Evolutionary conservation across 1,140 invertebrate genomes (phyloP), one percentile per base, ranked within the genome.

Genomic region (Bombus impatiens): DNA sequence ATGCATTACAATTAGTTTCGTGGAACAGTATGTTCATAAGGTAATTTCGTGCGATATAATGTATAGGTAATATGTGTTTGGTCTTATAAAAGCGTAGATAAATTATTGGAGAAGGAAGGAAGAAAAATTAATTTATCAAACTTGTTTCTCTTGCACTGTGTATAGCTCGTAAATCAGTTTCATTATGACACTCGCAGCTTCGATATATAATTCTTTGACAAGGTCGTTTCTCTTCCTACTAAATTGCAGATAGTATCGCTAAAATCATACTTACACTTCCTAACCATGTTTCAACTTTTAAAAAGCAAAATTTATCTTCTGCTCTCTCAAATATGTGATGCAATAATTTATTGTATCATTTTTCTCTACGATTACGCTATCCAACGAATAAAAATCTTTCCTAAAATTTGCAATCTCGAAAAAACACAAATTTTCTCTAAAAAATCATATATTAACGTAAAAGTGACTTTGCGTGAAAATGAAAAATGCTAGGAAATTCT

Each of bases 91-190:
- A 68, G 32, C 12, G 15, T 13, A 37, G 67, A 22, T 35, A 37
- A 68, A 35, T 68, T 35, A 37, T 15, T 35, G 67, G 35, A 9
- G 0, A 32, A 32, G n/a, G 15, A 32, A 67, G 15, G n/a, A 18
- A 32, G 65, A 35, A 62, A n/a, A 62, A 62, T 62, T 62, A 62
- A 62, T 62, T 62, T n/a, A 62, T 62, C 59, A 62, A 62, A 62
- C 28, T 62, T 28, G 47, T 53, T 53, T 53, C 47, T 8, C 47
- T 22, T 6, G 1, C 47, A 53, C 18, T 62, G 28, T 12, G 59
- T n/a, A n/a, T n/a, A 37, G 32, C 35, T 68, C 67, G 67, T 68
- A 68, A 68, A 68, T 68, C 67, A 67, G 65, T 32, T 67, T 32
- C n/a, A 70, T 40, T 70, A 28, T 37, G 37, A 70, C 68, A 70